phyloP scores from a whole-genome alignment of 37 sponge, comb jelly and placozoan genomes.

The Agelas oroides region DNA sequence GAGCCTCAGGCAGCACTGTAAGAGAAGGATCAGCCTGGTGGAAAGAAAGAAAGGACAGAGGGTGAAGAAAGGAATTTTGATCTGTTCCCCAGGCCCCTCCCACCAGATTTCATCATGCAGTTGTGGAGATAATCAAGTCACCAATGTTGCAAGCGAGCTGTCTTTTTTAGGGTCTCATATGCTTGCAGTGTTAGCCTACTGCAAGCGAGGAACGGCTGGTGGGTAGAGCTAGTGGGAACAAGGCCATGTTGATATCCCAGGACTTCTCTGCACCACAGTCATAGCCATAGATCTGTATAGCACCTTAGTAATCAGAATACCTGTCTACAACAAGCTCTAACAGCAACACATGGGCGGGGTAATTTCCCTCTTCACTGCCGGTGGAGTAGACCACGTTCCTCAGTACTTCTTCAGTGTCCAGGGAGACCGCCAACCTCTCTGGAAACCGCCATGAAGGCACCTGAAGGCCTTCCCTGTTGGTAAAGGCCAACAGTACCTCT shows the following conservation, averaged over 20 bases:
- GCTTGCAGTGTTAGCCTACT: too few species aligned
- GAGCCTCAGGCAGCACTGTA: conserved; percentile 45
- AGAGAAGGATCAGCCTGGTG: conserved; percentile 44
- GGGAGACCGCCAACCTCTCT: conserved; percentile 25
- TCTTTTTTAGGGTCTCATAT: too few species aligned
- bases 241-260: too few species aligned
- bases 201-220: too few species aligned
- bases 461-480: background rate
- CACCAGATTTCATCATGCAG: too few species aligned
- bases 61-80: too few species aligned
- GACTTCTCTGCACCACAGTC: too few species aligned
- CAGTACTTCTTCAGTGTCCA: conserved; percentile 41
- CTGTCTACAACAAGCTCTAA: conserved; percentile 67
- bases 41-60: too few species aligned
- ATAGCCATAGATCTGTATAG: too few species aligned
- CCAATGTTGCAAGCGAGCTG: background rate
- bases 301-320: background rate
- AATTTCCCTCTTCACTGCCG: background rate
- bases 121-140: too few species aligned
- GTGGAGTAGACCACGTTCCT: conserved; percentile 3
- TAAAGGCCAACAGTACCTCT: conserved; percentile 19
- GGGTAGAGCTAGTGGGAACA: too few species aligned
- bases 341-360: background rate
- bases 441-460: conserved; percentile 81
- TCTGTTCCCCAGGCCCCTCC: too few species aligned